Evolutionary conservation across 2,797 vertebrate species (phyloP).

Genomic region (Lophura swinhoii): DNA sequence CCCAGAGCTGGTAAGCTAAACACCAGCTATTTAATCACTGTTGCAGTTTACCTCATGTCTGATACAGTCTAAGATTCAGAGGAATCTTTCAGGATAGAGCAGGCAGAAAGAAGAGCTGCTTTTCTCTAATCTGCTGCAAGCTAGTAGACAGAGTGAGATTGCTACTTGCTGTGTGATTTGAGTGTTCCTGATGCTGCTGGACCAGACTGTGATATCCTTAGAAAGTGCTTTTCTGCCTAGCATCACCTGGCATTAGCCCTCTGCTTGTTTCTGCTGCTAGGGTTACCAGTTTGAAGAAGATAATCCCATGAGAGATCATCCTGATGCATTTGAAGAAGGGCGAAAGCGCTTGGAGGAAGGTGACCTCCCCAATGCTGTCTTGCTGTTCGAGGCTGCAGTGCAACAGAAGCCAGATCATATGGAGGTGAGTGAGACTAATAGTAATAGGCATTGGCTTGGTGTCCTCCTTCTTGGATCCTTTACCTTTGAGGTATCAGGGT

Average conservation of each 20-base stretch:
- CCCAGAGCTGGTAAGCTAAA: background rate
- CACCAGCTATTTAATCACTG: background rate
- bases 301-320: slow-evolving; percentile 92
- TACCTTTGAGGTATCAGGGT: background rate
- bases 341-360: slow-evolving; percentile 90
- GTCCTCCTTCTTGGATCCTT: background rate
- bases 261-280: slow-evolving; percentile 70
- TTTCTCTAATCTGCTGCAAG: background rate
- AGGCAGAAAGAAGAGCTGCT: background rate
- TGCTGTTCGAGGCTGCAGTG: slow-evolving; percentile 95
- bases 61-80: background rate
- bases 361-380: slow-evolving; percentile 95
- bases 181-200: background rate
- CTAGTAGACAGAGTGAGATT: background rate
- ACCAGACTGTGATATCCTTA: background rate
- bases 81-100: background rate
- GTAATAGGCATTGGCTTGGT: background rate
- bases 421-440: slow-evolving; percentile 85
- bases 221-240: background rate
- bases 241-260: background rate
- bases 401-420: slow-evolving; percentile 93
- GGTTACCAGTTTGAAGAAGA: slow-evolving; percentile 97
- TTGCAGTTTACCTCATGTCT: background rate
- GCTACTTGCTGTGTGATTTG: background rate
- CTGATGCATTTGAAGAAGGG: slow-evolving; percentile 92